phyloP scores from a whole-genome alignment of 2,797 vertebrate genomes.

The Scleropages formosus region DNA sequence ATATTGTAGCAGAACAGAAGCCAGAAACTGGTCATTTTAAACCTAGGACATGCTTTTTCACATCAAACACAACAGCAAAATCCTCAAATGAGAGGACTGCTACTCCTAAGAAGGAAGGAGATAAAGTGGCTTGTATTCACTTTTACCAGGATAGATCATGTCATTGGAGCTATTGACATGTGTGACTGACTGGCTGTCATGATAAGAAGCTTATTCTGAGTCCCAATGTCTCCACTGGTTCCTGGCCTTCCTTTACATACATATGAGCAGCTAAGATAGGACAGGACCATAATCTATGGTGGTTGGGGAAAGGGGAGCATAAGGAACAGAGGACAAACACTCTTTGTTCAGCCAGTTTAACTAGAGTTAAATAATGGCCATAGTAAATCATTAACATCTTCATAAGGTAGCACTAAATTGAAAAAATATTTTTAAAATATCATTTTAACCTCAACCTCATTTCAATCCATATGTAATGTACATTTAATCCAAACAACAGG shows the following conservation, averaged over 20 bases:
- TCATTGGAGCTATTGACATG: conserved; percentile 12
- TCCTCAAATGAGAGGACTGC: background rate
- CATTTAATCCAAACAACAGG: background rate
- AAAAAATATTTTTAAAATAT: background rate
- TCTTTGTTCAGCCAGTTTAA: background rate
- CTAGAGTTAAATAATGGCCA: conserved; percentile 17
- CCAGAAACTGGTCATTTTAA: too few relatives aligned
- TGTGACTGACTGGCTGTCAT: background rate
- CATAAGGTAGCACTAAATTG: background rate
- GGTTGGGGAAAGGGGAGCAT: background rate
- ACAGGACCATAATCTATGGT: background rate
- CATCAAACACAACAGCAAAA: background rate
- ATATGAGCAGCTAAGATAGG: background rate
- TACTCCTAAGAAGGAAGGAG: background rate
- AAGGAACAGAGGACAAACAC: background rate
- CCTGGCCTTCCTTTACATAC: conserved; percentile 21
- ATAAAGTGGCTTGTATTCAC: background rate
- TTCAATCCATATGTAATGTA: background rate
- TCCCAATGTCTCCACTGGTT: background rate
- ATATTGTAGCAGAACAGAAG: background rate
- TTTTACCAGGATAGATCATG: background rate
- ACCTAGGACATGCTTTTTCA: background rate
- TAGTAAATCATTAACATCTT: conserved; percentile 13
- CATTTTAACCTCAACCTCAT: background rate
- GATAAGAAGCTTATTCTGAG: background rate